Evolutionary conservation across 2,113 vertebrate genomes (phyloP).

Genomic region (Lethenteron reissneri): DNA sequence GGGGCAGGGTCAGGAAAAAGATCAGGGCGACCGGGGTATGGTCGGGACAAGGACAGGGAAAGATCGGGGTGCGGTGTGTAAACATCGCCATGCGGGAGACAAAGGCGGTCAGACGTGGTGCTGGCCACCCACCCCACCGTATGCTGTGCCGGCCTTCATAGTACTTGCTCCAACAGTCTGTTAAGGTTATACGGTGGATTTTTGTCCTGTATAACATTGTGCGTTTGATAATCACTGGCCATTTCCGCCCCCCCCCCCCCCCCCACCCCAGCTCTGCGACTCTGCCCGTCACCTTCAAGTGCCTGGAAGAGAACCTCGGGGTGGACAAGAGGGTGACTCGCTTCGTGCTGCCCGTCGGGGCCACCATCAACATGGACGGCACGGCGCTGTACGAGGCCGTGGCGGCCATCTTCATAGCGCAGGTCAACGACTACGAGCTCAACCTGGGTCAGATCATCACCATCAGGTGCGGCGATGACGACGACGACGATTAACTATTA

Average conservation of each 20-base stretch:
- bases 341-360: slow-evolving; percentile 72
- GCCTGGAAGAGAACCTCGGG: slow-evolving; percentile 65
- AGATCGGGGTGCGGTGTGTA: no score
- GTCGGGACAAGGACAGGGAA: no score
- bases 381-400: slow-evolving; percentile 78
- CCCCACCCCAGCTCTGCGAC: slow-evolving; percentile 52
- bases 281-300: slow-evolving; percentile 81
- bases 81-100: no score
- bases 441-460: slow-evolving; percentile 93
- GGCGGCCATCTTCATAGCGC: slow-evolving; percentile 89
- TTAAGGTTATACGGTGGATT: not conserved
- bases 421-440: slow-evolving; percentile 86
- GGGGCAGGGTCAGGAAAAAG: no score
- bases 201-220: no score
- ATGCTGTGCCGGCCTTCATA: not conserved
- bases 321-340: slow-evolving; percentile 77
- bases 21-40: no score
- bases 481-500: not conserved
- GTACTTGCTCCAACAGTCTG: not conserved
- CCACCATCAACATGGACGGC: slow-evolving; percentile 92
- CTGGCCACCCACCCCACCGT: no score
- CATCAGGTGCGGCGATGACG: slow-evolving; percentile 40
- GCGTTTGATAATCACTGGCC: no score
- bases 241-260: slow-evolving; percentile 9
- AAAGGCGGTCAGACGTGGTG: no score